These are phyloP conservation scores for Halictus quadricinctus DNA, from an alignment of 2,888 invertebrate genomes.

Conservation along the genomic window DNA sequence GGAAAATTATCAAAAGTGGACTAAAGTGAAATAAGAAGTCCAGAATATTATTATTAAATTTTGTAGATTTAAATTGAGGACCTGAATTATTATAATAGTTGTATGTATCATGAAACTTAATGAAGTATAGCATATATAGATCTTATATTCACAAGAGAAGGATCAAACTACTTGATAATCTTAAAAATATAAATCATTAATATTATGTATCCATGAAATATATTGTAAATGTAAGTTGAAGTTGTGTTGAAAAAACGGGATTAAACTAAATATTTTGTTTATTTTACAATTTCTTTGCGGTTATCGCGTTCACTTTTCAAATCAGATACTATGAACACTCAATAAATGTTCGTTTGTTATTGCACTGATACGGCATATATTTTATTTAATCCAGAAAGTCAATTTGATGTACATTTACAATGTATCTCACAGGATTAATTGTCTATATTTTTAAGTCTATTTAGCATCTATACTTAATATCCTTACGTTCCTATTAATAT, in stretches of 20 bases:
- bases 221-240: conserved; percentile 1
- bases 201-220: neutral
- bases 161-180: neutral
- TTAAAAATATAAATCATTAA: neutral
- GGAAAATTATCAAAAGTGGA: conserved; percentile 54
- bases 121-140: conserved; percentile 41
- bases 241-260: neutral
- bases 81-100: conserved; percentile 60
- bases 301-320: neutral
- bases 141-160: conserved; percentile 15
- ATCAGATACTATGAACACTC: neutral
- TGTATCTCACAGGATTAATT: neutral
- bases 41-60: conserved; percentile 53
- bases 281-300: neutral
- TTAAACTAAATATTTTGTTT: neutral
- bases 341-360: neutral
- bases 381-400: neutral
- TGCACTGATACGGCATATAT: neutral
- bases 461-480: neutral
- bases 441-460: neutral
- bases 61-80: conserved; percentile 62
- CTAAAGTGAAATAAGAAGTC: conserved; percentile 48
- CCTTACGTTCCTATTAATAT: neutral
- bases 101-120: conserved; percentile 35
- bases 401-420: neutral